phyloP scores from a whole-genome alignment of 2,113 vertebrate genomes.

The Apodemus sylvaticus region DNA sequence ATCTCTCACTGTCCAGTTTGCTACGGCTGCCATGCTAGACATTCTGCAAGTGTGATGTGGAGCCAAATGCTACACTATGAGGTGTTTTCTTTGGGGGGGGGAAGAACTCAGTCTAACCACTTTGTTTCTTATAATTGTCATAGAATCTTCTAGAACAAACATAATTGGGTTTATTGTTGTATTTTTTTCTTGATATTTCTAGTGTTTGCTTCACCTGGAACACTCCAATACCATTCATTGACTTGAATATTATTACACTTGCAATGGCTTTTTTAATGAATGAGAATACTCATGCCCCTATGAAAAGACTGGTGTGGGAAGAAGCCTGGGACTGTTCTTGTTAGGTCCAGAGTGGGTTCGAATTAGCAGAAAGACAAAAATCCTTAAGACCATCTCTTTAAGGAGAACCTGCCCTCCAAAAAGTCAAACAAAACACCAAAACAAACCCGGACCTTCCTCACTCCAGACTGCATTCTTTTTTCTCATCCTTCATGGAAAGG shows the following conservation, averaged over 20 bases:
- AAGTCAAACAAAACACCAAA: too few relatives aligned
- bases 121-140: neutral
- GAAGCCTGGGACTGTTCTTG: neutral
- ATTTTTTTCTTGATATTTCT: constrained; percentile 22
- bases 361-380: neutral
- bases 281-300: neutral
- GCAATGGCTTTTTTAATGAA: neutral
- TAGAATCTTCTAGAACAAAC: neutral
- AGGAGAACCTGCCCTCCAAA: neutral
- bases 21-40: neutral
- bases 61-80: neutral
- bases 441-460: neutral
- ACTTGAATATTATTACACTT: neutral
- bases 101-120: neutral
- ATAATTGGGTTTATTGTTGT: constrained; percentile 10
- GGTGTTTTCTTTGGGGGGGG: neutral
- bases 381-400: neutral
- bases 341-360: neutral
- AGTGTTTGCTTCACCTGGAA: neutral
- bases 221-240: neutral
- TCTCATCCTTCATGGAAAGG: neutral
- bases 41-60: neutral
- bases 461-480: neutral
- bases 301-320: neutral
- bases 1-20: neutral